Percentiles rank a stretch among this genome's conserved stretches.
Evolutionary conservation across 2,797 vertebrate species (phyloP).

Genomic region (Liasis olivaceus): DNA sequence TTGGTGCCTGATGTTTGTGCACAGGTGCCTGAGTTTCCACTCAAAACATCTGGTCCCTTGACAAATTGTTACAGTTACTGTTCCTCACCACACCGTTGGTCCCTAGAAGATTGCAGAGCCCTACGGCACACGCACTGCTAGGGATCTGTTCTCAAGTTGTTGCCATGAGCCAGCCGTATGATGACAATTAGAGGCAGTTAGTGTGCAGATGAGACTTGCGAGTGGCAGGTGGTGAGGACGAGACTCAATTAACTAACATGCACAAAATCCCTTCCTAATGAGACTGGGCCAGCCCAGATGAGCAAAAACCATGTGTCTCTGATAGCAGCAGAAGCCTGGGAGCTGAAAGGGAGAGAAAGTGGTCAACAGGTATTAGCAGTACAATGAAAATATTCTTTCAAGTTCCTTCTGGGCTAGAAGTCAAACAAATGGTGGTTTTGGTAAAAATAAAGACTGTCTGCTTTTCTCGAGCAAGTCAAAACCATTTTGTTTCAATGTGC

Average conservation of each 20-base stretch:
- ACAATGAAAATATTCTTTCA: neutral
- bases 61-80: constrained; percentile 68
- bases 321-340: constrained; percentile 65
- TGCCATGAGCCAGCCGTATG: constrained; percentile 85
- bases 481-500: neutral
- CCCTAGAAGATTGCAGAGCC: constrained; percentile 60
- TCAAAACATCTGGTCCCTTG: constrained; percentile 82
- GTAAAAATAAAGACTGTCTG: neutral
- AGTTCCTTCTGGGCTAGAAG: neutral
- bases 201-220: constrained; percentile 83
- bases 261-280: constrained; percentile 90
- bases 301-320: constrained; percentile 66
- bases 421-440: neutral
- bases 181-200: constrained; percentile 92
- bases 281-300: constrained; percentile 79
- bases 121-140: constrained; percentile 73
- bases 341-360: constrained; percentile 28
- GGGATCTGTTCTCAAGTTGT: constrained; percentile 93
- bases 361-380: constrained; percentile 68
- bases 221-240: constrained; percentile 84
- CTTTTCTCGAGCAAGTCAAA: neutral
- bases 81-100: constrained; percentile 60
- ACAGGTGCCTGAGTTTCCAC: constrained; percentile 75
- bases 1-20: constrained; percentile 51
- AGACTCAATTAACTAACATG: constrained; percentile 90